Percentiles rank a stretch among this genome's conserved stretches.
These are phyloP conservation scores for Emydoidea blandingii DNA, from an alignment of 2,797 vertebrate species.

Conservation along the genomic window DNA sequence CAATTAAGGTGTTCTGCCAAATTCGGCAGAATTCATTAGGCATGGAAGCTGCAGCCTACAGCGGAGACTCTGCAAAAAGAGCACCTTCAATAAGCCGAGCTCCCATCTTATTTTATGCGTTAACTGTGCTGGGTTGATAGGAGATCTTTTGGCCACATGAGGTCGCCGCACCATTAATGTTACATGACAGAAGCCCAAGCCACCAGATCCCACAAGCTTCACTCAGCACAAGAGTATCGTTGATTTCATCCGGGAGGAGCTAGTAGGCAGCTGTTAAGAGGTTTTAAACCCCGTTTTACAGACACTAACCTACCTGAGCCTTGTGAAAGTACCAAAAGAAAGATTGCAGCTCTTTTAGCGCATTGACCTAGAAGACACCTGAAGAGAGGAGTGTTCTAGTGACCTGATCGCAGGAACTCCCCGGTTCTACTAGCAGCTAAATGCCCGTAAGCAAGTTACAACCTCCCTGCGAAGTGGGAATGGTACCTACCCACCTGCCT, in stretches of 20 bases:
- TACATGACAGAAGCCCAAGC: not conserved
- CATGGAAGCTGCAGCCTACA: not conserved
- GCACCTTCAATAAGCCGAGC: not conserved
- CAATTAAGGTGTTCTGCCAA: not conserved
- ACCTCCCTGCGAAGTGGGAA: not conserved
- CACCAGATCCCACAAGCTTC: not conserved
- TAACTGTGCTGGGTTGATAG: not conserved
- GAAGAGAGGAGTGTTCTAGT: accelerated
- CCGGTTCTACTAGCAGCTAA: accelerated
- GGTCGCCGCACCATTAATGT: slow-evolving; percentile 42
- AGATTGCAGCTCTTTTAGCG: not conserved
- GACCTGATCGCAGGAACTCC: not conserved
- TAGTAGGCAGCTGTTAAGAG: not conserved
- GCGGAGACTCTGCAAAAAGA: not conserved
- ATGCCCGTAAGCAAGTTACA: not conserved
- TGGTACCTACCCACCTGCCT: slow-evolving; percentile 26
- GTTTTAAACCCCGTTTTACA: not conserved
- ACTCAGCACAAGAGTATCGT: not conserved
- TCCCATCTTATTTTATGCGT: not conserved
- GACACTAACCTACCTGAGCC: not conserved
- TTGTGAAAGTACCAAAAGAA: not conserved
- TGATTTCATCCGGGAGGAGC: not conserved
- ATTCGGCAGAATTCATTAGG: not conserved
- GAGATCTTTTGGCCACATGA: slow-evolving; percentile 66
- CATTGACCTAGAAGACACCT: not conserved